These are phyloP conservation scores for Eulacestoma nigropectus DNA, from an alignment of 2,113 vertebrate genomes.

Conservation along the genomic window DNA sequence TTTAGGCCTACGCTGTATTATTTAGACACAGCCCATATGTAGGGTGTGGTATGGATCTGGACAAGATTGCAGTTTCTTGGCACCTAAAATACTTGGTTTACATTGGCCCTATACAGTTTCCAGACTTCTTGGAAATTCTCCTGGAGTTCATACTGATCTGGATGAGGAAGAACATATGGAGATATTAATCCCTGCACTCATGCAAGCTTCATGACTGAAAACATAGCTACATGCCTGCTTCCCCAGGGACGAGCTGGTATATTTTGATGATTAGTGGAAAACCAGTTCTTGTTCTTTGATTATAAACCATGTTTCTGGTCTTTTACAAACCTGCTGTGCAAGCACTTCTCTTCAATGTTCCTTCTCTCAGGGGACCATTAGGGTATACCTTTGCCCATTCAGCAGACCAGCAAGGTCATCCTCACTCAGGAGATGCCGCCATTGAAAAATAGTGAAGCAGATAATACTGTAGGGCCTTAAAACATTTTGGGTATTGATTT, in stretches of 20 bases:
- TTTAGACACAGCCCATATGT: constrained; percentile 49
- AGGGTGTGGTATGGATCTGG: constrained; percentile 30
- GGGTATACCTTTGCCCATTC: neutral
- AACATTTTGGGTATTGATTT: neutral
- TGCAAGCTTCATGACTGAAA: neutral
- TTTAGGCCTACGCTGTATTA: neutral
- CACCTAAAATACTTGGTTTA: constrained; percentile 24
- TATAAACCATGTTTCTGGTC: neutral
- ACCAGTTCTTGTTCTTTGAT: neutral
- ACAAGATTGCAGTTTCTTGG: constrained; percentile 36
- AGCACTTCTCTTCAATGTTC: neutral
- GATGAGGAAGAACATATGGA: constrained; percentile 13
- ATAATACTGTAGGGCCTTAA: neutral
- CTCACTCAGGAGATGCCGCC: neutral
- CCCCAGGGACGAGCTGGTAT: neutral
- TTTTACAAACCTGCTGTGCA: neutral
- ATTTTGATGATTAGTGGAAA: neutral
- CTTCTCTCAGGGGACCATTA: neutral
- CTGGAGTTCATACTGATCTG: constrained; percentile 26
- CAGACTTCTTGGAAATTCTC: constrained; percentile 51
- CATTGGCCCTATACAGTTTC: constrained; percentile 18
- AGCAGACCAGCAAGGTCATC: neutral
- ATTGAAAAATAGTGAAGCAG: neutral
- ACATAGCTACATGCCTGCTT: neutral
- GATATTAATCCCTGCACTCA: neutral